Conservation (phyloP, 2,797 vertebrate genomes). For the Eulemur mongoz region DNA sequence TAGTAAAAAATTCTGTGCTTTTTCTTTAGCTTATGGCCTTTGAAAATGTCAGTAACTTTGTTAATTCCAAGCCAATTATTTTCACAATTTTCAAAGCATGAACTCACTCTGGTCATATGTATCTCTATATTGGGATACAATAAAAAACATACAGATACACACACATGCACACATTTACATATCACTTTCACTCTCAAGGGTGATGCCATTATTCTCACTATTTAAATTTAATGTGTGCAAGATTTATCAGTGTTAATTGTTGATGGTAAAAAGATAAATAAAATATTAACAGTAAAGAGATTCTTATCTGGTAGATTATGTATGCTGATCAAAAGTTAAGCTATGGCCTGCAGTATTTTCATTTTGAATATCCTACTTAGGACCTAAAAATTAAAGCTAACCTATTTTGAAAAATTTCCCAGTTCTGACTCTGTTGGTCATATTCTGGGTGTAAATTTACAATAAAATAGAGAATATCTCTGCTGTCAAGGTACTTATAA, state of each 20-base stretch:
- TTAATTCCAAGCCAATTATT: constrained; percentile 78
- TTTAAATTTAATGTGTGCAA: constrained; percentile 1
- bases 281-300: not conserved
- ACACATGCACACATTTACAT: not conserved
- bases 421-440: not conserved
- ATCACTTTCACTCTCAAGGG: not conserved
- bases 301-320: not conserved
- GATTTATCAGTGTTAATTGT: not conserved
- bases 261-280: not conserved
- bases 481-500: not conserved
- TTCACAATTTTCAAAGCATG: constrained; percentile 64
- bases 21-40: constrained; percentile 73
- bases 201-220: not conserved
- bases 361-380: not conserved
- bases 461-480: not conserved
- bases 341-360: not conserved
- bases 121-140: constrained; percentile 22
- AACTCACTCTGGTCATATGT: constrained; percentile 32
- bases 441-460: not conserved
- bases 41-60: constrained; percentile 79
- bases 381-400: not conserved
- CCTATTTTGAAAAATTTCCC: not conserved
- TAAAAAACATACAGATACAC: not conserved
- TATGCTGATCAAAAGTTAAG: not conserved
- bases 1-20: constrained; percentile 59